Conservation (phyloP, 1,140 invertebrate genomes). For the Pseudomyrmex dendroicus region DNA sequence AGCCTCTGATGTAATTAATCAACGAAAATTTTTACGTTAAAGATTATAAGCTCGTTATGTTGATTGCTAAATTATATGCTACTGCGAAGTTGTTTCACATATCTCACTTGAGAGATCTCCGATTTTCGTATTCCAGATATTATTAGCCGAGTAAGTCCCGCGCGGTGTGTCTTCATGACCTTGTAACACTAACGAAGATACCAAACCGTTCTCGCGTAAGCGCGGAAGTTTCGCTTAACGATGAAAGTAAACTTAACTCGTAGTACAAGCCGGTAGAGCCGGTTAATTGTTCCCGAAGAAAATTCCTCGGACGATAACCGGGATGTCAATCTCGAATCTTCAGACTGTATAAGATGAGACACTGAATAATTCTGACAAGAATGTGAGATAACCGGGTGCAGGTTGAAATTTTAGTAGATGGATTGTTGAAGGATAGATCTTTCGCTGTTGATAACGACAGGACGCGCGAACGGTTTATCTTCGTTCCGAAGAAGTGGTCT, state of each 20-base stretch:
- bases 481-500: constrained; percentile 68
- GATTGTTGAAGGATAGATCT: constrained; percentile 31
- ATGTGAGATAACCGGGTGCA: neutral
- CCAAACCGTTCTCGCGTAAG: constrained; percentile 48
- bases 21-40: neutral
- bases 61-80: neutral
- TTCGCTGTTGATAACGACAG: constrained; percentile 47
- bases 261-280: constrained; percentile 71
- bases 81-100: neutral
- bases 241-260: constrained; percentile 74
- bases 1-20: neutral
- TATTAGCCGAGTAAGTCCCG: constrained; percentile 28
- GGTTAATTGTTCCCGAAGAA: constrained; percentile 79
- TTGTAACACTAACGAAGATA: constrained; percentile 65
- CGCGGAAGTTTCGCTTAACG: constrained; percentile 77
- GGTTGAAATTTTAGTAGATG: constrained; percentile 20
- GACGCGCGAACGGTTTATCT: constrained; percentile 69
- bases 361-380: constrained; percentile 61
- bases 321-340: constrained; percentile 71
- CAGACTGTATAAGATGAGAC: constrained; percentile 67
- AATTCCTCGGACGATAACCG: constrained; percentile 78
- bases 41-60: neutral
- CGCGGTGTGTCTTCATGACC: constrained; percentile 36
- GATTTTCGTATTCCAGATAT: constrained; percentile 32
- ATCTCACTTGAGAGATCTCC: constrained; percentile 15